These are phyloP conservation scores for Bovichtus diacanthus DNA, from an alignment of 2,797 vertebrate species.

Conservation along the genomic window DNA sequence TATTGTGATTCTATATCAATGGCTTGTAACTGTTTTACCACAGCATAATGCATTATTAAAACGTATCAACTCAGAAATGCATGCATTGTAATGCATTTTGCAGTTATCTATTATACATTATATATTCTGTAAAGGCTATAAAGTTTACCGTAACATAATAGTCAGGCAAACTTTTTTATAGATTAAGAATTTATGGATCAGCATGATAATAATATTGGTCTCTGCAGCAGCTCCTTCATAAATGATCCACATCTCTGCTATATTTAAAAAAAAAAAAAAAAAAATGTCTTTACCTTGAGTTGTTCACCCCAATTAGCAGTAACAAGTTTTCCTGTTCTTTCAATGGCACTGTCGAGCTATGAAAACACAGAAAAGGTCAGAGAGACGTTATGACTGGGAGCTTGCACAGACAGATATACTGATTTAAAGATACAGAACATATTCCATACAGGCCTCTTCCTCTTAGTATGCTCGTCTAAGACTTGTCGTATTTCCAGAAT, in stretches of 20 bases:
- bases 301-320: slow-evolving; percentile 89
- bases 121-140: not conserved
- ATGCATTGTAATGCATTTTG: slow-evolving; percentile 6
- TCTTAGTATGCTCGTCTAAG: slow-evolving; percentile 88
- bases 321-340: slow-evolving; percentile 88
- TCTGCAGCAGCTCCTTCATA: not conserved
- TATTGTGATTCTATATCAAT: not conserved
- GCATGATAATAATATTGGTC: not conserved
- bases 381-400: not conserved
- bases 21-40: slow-evolving; percentile 9
- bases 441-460: slow-evolving; percentile 87
- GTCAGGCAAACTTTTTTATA: not conserved
- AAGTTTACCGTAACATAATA: not conserved
- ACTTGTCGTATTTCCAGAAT: slow-evolving; percentile 86
- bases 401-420: not conserved
- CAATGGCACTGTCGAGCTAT: slow-evolving; percentile 86
- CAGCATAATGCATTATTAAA: slow-evolving; percentile 5
- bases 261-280: too few species aligned
- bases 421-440: not conserved
- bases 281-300: slow-evolving; percentile 85
- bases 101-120: not conserved
- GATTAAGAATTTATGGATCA: slow-evolving; percentile 13
- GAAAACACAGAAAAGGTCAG: slow-evolving; percentile 21
- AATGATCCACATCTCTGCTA: not conserved
- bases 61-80: not conserved